A percentile compares a stretch with the other conserved stretches of the same genome.
These are phyloP conservation scores for Piprites chloris DNA, from an alignment of 2,113 vertebrate species.

Conservation along the genomic window DNA sequence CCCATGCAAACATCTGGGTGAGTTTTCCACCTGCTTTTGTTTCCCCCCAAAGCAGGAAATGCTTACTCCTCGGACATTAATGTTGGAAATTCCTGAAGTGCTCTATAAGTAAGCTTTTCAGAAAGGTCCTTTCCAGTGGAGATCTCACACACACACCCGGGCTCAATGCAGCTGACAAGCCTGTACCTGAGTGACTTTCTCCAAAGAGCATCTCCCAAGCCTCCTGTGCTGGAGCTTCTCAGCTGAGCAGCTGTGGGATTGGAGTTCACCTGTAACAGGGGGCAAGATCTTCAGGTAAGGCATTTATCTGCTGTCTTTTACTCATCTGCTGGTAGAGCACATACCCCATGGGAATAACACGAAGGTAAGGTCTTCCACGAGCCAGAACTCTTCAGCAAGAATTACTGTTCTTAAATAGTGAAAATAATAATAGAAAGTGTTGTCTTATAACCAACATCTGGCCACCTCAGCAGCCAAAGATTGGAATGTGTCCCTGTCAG, in stretches of 20 bases:
- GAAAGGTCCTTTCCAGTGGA: neutral
- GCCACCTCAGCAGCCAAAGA: neutral
- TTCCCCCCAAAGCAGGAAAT: neutral
- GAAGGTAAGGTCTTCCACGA: neutral
- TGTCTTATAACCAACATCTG: neutral
- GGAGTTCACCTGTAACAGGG: rapidly evolving
- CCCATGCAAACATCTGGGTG: neutral
- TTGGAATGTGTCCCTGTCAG: neutral
- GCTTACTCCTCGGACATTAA: neutral
- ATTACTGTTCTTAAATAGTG: neutral
- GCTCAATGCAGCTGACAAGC: rapidly evolving
- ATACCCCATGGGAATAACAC: rapidly evolving
- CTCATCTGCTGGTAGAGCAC: neutral
- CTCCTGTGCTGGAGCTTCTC: neutral
- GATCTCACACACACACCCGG: rapidly evolving
- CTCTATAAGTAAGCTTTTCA: neutral
- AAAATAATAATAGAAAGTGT: neutral
- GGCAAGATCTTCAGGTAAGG: neutral
- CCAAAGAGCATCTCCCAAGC: neutral
- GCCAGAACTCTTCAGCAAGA: neutral
- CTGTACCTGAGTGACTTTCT: neutral
- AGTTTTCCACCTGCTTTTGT: neutral
- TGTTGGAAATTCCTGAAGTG: neutral
- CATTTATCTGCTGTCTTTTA: neutral
- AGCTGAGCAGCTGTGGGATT: rapidly evolving